Evolutionary conservation across 2,113 vertebrate species (phyloP).

Genomic region (Trogon melanurus): DNA sequence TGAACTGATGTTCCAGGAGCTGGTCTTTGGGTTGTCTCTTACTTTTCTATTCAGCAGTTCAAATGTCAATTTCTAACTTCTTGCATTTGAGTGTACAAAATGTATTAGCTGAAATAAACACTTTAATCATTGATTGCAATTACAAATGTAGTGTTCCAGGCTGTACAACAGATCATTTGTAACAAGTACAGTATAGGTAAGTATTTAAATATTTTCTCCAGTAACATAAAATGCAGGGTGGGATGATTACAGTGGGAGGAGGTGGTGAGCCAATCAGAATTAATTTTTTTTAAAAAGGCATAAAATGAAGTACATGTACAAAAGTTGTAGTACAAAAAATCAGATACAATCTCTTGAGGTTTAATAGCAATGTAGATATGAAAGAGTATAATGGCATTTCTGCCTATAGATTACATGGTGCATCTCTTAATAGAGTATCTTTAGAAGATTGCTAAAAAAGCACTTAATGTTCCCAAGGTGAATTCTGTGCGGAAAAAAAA

Average conservation of each 20-base stretch:
- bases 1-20: background rate
- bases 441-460: background rate
- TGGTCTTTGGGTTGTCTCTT: background rate
- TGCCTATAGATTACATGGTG: background rate
- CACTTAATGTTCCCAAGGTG: background rate
- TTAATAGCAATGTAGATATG: background rate
- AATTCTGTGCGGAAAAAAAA: background rate
- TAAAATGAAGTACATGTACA: background rate
- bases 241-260: background rate
- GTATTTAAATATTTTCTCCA: background rate
- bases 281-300: background rate
- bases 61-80: background rate
- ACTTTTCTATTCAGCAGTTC: background rate
- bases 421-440: background rate
- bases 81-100: background rate
- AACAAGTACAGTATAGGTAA: background rate
- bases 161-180: background rate
- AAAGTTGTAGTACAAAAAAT: background rate
- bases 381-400: background rate
- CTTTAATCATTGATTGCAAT: background rate
- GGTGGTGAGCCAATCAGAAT: background rate
- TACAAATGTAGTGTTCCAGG: background rate
- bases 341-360: background rate
- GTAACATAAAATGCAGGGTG: background rate
- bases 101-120: background rate